Conservation (phyloP, 2,888 invertebrate species). For the Galerucella pusilla region DNA sequence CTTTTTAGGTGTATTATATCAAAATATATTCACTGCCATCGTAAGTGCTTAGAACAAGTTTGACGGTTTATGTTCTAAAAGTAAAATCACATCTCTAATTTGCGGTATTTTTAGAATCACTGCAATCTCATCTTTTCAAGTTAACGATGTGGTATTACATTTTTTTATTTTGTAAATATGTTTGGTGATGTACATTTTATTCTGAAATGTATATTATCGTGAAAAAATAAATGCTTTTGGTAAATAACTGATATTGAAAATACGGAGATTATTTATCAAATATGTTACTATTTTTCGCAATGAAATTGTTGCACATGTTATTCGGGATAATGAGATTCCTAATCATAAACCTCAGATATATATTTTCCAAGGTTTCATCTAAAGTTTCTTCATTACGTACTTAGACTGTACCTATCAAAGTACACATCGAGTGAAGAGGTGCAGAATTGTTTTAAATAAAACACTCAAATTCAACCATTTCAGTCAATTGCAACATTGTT, state of each 20-base stretch:
- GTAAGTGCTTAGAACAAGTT: conserved; percentile 44
- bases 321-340: too few relatives aligned
- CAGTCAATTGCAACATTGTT: background rate
- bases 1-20: conserved; percentile 33
- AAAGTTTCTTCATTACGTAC: too few relatives aligned
- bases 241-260: background rate
- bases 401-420: too few relatives aligned
- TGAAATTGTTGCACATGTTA: too few relatives aligned
- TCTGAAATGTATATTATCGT: conserved; percentile 1
- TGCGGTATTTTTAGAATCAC: background rate
- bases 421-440: too few relatives aligned
- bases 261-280: background rate
- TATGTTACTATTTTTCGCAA: too few relatives aligned
- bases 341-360: too few relatives aligned
- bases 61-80: conserved; percentile 40
- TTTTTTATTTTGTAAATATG: conserved; percentile 11
- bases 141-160: conserved; percentile 13
- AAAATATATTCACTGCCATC: conserved; percentile 46
- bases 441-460: too few relatives aligned
- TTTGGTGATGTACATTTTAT: conserved; percentile 1
- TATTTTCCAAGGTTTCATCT: too few relatives aligned
- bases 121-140: background rate
- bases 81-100: conserved; percentile 24
- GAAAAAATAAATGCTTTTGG: conserved; percentile 24
- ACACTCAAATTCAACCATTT: too few relatives aligned